These are phyloP conservation scores for Scaeva pyrastri DNA, from an alignment of 2,888 invertebrate species.

Conservation along the genomic window DNA sequence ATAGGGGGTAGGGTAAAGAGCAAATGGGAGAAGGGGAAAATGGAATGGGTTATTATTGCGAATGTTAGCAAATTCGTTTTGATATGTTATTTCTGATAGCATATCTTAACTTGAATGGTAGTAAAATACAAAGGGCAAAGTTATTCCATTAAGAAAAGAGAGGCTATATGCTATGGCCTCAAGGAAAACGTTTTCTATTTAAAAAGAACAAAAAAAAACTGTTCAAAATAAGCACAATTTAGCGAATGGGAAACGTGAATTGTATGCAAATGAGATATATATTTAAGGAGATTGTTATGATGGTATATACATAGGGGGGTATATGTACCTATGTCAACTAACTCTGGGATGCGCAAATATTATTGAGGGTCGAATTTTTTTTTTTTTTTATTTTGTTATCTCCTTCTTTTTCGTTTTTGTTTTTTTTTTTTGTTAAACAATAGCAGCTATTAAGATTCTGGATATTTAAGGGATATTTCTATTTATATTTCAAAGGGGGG, in stretches of 20 bases:
- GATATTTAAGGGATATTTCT: neutral
- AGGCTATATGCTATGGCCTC: neutral
- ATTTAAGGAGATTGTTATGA: conserved; percentile 23
- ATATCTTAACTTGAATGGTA: conserved; percentile 3
- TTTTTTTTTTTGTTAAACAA: neutral
- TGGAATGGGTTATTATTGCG: conserved; percentile 56
- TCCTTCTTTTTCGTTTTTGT: neutral
- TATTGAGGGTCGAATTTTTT: neutral
- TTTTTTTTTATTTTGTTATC: neutral
- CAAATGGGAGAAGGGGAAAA: neutral
- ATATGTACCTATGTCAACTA: neutral
- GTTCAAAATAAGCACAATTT: conserved; percentile 65
- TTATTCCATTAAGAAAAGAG: conserved; percentile 6
- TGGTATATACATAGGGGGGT: neutral
- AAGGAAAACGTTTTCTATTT: neutral
- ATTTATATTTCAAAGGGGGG: no score
- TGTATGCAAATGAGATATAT: conserved; percentile 65
- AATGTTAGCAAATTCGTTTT: conserved; percentile 68
- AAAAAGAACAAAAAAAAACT: neutral
- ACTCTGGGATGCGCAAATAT: conserved; percentile 13
- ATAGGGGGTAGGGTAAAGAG: neutral
- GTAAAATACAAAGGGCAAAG: conserved; percentile 1
- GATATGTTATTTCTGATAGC: conserved; percentile 66
- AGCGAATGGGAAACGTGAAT: conserved; percentile 65
- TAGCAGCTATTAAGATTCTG: neutral